These are phyloP conservation scores for Iphiclides podalirius DNA, from an alignment of 2,888 invertebrate species.

Conservation along the genomic window DNA sequence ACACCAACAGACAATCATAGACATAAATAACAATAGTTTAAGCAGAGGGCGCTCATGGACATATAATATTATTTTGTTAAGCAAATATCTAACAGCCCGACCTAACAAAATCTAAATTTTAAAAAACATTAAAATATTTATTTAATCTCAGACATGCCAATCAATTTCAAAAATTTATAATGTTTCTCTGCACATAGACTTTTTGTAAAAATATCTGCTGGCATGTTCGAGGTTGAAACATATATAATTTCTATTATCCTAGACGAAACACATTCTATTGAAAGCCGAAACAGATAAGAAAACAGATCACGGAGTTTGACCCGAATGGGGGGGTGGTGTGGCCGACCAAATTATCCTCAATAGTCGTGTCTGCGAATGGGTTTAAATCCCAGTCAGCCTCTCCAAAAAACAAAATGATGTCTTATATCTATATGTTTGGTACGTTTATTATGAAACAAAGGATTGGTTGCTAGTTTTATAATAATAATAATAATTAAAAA, in stretches of 20 bases:
- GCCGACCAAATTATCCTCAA: too few relatives aligned
- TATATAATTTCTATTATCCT: background rate
- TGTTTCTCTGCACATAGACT: constrained; percentile 7
- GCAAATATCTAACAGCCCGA: background rate
- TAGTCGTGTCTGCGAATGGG: too few relatives aligned
- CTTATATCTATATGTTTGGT: constrained; percentile 7
- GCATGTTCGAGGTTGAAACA: constrained; percentile 10
- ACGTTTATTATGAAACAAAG: background rate
- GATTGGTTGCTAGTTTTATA: constrained; percentile 1
- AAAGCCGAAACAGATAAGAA: too few relatives aligned
- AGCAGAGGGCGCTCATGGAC: too few relatives aligned
- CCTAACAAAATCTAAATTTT: background rate
- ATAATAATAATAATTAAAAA: too few relatives aligned
- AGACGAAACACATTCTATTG: background rate
- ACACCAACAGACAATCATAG: background rate
- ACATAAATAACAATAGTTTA: too few relatives aligned
- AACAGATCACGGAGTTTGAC: too few relatives aligned
- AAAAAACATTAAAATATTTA: too few relatives aligned
- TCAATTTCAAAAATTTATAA: constrained; percentile 7
- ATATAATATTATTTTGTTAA: too few relatives aligned
- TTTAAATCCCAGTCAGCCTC: too few relatives aligned
- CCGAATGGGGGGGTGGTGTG: too few relatives aligned
- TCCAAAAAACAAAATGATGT: constrained; percentile 8
- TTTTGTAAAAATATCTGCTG: constrained; percentile 21
- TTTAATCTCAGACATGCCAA: too few relatives aligned